Conservation (phyloP, 1,140 invertebrate genomes). For the Conopomorpha cramerella region DNA sequence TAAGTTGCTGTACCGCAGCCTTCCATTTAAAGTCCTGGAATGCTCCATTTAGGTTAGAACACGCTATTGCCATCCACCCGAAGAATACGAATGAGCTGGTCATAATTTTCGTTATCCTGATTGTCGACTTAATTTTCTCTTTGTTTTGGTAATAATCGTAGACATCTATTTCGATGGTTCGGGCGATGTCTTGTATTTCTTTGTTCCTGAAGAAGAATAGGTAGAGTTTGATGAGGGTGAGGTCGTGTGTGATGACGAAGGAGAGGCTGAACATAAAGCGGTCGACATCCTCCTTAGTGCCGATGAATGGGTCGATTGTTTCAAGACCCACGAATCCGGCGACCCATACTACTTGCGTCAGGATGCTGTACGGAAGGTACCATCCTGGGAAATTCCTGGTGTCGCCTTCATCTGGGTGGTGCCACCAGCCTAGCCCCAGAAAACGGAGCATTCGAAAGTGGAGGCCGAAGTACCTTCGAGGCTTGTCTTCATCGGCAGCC, state of each 20-base stretch:
- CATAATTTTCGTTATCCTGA: constrained; percentile 26
- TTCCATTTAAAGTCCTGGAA: constrained; percentile 39
- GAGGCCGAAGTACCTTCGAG: constrained; percentile 27
- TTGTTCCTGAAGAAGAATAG: constrained; percentile 44
- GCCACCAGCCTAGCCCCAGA: constrained; percentile 47
- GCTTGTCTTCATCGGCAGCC: too few relatives aligned
- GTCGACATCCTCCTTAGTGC: constrained; percentile 42
- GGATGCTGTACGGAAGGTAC: constrained; percentile 38
- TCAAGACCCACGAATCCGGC: constrained; percentile 44
- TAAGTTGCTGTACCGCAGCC: constrained; percentile 19
- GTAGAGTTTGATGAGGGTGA: constrained; percentile 40
- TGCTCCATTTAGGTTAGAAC: constrained; percentile 39
- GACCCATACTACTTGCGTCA: constrained; percentile 41
- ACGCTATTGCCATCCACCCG: constrained; percentile 44
- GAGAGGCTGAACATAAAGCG: constrained; percentile 50
- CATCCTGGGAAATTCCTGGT: constrained; percentile 30
- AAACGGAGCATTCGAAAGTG: constrained; percentile 34
- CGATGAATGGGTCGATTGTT: constrained; percentile 45
- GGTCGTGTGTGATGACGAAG: constrained; percentile 46
- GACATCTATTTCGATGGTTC: constrained; percentile 29
- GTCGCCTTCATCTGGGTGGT: constrained; percentile 39
- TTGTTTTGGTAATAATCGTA: constrained; percentile 38
- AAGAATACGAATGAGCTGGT: constrained; percentile 41
- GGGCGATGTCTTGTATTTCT: constrained; percentile 37
- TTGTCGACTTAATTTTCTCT: constrained; percentile 18